Evolutionary conservation across 2,113 vertebrate species (phyloP), one percentile per base, ranked within the genome.

Genomic region (Takifugu flavidus): DNA sequence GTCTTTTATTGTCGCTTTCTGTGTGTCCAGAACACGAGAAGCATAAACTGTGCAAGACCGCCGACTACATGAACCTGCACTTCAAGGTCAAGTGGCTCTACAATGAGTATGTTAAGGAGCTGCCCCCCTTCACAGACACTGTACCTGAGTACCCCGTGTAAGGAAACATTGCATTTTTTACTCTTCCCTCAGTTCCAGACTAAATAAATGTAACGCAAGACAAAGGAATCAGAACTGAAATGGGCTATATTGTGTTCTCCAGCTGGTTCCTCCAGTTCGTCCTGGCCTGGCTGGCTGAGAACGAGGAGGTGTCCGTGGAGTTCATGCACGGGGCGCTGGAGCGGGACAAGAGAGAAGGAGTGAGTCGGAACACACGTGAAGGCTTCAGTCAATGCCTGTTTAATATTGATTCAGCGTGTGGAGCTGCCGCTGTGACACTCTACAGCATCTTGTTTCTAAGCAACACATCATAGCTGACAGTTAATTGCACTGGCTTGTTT

Each of bases 61-160:
- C 96, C 0, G 96, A 98, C 90, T 99, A 99, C 89, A 99, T 99
- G 97, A 99, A 98, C 86, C 92, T 99, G 59, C 97, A 98, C 87
- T 99, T 99, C 89, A 99, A 98, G 87, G 96, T 99, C 79, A 98
- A 99, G 82, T 98, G 96, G 96, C 91, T 99, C 4, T 90, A 96
- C 90, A 98, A 96, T 2, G 97, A 99, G 71, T 99, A 98, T 0
- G 86, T 96, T 5, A 83, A 61, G 47, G 93, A 96, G 51, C 93
- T 98, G 79, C 91, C 94, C 12, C 79, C 86, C 80, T 89, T 94
- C 84, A 86, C 86, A 49, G 92, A 89, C 29, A 76, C 86, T 15
- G 92, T 95, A 76, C 96, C 97, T 0, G 95, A 98, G 61, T 99
- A 98, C 70, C 94, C 97, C 14, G 83, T 83, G 96, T 99, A 87